Base-by-base conservation (phyloP, 1,140 invertebrate species). In the Saccostrea glomerata region DNA sequence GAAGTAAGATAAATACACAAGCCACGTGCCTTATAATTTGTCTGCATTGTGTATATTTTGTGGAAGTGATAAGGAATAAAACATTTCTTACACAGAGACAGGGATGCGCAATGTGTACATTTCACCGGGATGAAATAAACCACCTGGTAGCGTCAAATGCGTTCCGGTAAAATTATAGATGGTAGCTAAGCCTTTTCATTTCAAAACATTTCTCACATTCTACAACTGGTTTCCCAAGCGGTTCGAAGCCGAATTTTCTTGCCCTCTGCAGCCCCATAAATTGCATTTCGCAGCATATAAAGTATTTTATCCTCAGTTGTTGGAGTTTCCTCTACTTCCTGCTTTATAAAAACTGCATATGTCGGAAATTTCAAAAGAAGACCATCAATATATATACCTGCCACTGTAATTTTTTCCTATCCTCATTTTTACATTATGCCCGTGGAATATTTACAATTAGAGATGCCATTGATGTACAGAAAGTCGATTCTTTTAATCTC, bases 51-150 rank as follows among this genome's bases (percentile, higher is more conserved):
- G 70, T 77, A 77, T 77, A 77, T 77, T 25, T 25, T 36, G 23
- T 77, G 70, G 70, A 77, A 77, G 70, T 77, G 70, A 77, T 77
- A 77, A 77, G 25, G 70, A 77, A 77, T 77, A 77, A 77, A 77
- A 77, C 70, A 77, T 30, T 47, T 9, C 25, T 77, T 36, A 25
- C 23, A 30, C 70, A 36, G 70, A 77, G 70, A 77, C 70, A 77
- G 15, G 25, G 23, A 9, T 17, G 70, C 25, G 70, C 70, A 77
- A 30, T 77, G 70, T 77, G 25, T 77, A 30, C 25, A 63, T 77
- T 77, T 30, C 25, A 40, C 23, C 11, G 25, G 30, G 70, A 25
- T 77, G 70, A 77, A 77, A 77, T 13, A 77, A 25, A 30, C 70
- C 70, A 77, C 70, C 70, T 77, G 70, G 70, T 30, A 25, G 30